Base-by-base conservation (phyloP, 2,888 invertebrate species). In the Zelleria hepariella region DNA sequence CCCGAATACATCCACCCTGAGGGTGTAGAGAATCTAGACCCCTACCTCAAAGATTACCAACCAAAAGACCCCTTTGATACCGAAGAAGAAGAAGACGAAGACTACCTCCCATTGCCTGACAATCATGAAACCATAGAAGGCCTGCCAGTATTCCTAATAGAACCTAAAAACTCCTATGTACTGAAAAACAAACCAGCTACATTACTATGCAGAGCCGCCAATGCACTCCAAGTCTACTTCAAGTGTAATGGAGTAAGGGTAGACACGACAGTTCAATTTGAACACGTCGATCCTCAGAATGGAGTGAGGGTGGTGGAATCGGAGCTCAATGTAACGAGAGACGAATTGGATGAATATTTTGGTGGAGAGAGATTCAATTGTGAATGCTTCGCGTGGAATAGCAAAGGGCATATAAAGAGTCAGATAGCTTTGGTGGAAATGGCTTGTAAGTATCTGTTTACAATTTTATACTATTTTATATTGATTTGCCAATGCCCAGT, bases 131-230 rank as follows among this genome's bases (percentile, higher is more conserved):
- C 91, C 6, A 91, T 93, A 61, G 93, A 93, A 58, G 93, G 94
- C 51, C 83, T 95, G 64, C 97, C 98, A 15, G 93, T 95, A 65
- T 98, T 98, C 77, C 91, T 96, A 20, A 90, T 93, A 64, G 96
- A 98, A 76, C 98, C 98, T 1, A 92, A 95, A 71, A 94, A 95
- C 77, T 91, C 95, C 1, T 98, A 94, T 82, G 96, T 98, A 62
- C 92, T 97, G 51, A 94, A 96, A 75, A 96, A 94, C 71, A 94
- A 96, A 68, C 96, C 98, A 32, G 97, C 97, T 0, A 93, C 92
- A 2, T 86, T 99, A 32, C 91, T 93, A 58, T 99, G 99, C 76
- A 92, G 94, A 69, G 98, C 97, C 0, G 94, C 96, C 5, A 95
- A 97, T 80, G 96, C 98, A 21, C 90, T 97, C n/a, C 93, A 95